Conservation (phyloP, 23 tunicate species). For the Ascidia mentula region DNA sequence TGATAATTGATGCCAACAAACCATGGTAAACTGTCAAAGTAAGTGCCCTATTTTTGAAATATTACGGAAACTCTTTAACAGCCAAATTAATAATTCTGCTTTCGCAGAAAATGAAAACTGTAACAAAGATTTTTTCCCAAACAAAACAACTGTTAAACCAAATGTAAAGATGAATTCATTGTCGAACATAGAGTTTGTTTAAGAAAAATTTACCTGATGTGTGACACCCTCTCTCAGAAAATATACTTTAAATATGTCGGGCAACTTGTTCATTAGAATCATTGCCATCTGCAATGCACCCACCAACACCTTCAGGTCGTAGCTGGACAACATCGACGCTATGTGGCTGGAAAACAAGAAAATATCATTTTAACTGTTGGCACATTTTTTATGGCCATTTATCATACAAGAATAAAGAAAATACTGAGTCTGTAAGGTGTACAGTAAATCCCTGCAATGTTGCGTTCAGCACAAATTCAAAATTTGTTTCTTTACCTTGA, state of each 20-base stretch:
- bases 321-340: slow-evolving; percentile 86
- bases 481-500: slow-evolving; percentile 33
- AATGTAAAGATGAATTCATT: no score
- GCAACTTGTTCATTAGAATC: slow-evolving; percentile 80
- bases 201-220: slow-evolving; percentile 48
- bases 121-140: no score
- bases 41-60: no score
- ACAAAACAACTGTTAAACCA: no score
- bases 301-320: slow-evolving; percentile 68
- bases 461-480: not conserved
- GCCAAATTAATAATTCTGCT: no score
- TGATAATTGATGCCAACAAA: no score
- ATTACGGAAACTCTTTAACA: no score
- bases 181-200: no score
- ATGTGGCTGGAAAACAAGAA: slow-evolving; percentile 57
- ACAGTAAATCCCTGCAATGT: not conserved
- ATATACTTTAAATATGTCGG: slow-evolving; percentile 59
- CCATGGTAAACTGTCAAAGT: no score
- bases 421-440: no score
- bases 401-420: no score
- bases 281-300: slow-evolving; percentile 85
- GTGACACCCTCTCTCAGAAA: slow-evolving; percentile 84
- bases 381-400: not conserved
- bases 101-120: not conserved
- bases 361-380: no score